A percentile compares a stretch with the other conserved stretches of the same genome.
phyloP scores from a whole-genome alignment of 2,888 invertebrate species.

The Chrysodeixis includens region DNA sequence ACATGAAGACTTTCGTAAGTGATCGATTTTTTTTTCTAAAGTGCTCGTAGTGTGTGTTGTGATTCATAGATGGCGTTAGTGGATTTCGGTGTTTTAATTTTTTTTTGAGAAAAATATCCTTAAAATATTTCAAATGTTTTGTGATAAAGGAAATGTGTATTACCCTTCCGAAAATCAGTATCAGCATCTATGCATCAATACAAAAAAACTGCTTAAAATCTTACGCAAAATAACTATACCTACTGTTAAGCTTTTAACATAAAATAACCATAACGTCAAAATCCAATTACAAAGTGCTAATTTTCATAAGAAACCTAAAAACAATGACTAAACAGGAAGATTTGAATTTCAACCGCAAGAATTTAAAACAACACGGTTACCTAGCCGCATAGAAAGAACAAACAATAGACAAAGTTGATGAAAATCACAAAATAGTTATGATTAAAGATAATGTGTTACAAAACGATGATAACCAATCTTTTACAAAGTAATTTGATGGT shows the following conservation, averaged over 20 bases:
- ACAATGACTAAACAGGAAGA: not conserved
- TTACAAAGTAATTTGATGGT: constrained; percentile 15
- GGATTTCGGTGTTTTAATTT: constrained; percentile 21
- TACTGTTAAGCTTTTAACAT: not conserved
- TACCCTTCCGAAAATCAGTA: not conserved
- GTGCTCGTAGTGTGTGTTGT: constrained; percentile 44
- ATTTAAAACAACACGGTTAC: constrained; percentile 38
- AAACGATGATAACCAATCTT: constrained; percentile 15
- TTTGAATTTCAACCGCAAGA: constrained; percentile 23
- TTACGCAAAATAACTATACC: not conserved
- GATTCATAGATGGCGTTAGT: constrained; percentile 44
- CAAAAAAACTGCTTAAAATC: not conserved
- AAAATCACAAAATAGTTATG: constrained; percentile 42
- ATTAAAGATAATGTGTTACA: constrained; percentile 26
- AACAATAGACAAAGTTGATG: constrained; percentile 40
- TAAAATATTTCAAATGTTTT: not conserved
- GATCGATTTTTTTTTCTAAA: constrained; percentile 40
- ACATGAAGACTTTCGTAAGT: constrained; percentile 87
- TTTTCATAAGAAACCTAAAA: not conserved
- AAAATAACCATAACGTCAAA: no score
- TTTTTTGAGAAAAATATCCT: not conserved
- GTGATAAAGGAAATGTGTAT: not conserved
- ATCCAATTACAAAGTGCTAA: no score
- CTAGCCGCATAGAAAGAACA: constrained; percentile 29
- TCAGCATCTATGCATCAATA: not conserved